Percentiles rank a stretch among this genome's conserved stretches.
Conservation (phyloP, 2,797 vertebrate species). For the Crenichthys baileyi region DNA sequence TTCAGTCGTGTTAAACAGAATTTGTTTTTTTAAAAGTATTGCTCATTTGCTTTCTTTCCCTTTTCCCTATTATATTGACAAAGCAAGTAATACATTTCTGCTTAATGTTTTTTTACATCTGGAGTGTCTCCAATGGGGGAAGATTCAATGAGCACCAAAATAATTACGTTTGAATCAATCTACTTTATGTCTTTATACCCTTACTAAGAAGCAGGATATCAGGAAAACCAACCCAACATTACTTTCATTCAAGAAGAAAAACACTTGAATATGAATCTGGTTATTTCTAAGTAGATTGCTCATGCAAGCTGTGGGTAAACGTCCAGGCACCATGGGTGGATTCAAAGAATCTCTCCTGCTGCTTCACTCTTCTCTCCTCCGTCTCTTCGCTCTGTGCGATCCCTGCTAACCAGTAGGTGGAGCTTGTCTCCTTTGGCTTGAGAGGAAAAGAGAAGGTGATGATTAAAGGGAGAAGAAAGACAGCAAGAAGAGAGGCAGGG, state of each 20-base stretch:
- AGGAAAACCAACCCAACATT: background rate
- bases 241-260: background rate
- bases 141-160: background rate
- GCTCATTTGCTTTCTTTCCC: background rate
- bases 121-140: background rate
- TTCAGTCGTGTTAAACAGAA: too few species aligned
- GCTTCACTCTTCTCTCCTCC: slow-evolving; percentile 1
- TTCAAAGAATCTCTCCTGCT: slow-evolving; percentile 10
- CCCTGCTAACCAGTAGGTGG: slow-evolving; percentile 69
- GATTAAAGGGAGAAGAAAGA: slow-evolving; percentile 63
- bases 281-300: background rate
- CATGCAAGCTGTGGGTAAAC: background rate
- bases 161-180: background rate
- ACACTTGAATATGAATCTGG: background rate
- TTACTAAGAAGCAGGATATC: background rate
- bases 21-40: too few species aligned
- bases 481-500: slow-evolving; percentile 31
- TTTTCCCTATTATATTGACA: background rate
- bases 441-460: slow-evolving; percentile 57
- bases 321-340: slow-evolving; percentile 2
- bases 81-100: background rate
- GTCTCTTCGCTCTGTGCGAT: background rate
- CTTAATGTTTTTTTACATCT: background rate
- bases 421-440: slow-evolving; percentile 68
- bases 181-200: background rate